Base-by-base conservation (phyloP, 2,113 vertebrate species). In the Alouatta palliata region DNA sequence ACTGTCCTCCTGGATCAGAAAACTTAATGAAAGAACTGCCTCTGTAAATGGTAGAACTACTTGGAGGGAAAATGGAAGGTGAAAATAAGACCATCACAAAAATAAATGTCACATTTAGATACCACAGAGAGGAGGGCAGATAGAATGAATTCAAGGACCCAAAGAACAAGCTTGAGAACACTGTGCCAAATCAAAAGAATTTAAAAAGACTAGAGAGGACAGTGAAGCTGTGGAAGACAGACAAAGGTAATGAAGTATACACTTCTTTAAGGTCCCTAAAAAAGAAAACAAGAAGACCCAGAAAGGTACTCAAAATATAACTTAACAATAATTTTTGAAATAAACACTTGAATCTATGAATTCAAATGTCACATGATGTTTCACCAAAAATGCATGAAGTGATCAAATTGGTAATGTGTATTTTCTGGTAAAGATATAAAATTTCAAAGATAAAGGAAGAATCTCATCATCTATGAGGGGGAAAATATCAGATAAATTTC, bases 1-100 rank as follows among this genome's bases (percentile, higher is more conserved):
- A 82, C 4, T n/a, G 20, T 68, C 2, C 40, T 37, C 3, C 23
- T 83, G 35, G 23, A 79, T 68, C 23, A 52, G 45, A 77, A 52
- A 94, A 89, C 23, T 97, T 91, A 71, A 76, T 81, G 83, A 88
- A 95, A 88, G 30, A 70, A 35, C 91, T 19, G 6, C 27, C 45
- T 91, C 54, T 70, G 23, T 49, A 81, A 89, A 93, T 90, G 7
- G 47, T 91, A 21, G 47, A 87, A 91, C 40, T 43, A 87, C 13
- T 52, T 52, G 43, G 17, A 4, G 30, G 5, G 14, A 4, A 19
- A 89, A 32, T 11, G 27, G 21, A 49, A 90, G 3, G 20, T 37
- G 49, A 84, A 88, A 49, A 87, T 58, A 52, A 73, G 71, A 71
- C n/a, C 13, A 66, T 61, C 43, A 82, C 52, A 90, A 84, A 94